Conservation (phyloP, 2,888 invertebrate species). For the Chaitophorus viminalis region DNA sequence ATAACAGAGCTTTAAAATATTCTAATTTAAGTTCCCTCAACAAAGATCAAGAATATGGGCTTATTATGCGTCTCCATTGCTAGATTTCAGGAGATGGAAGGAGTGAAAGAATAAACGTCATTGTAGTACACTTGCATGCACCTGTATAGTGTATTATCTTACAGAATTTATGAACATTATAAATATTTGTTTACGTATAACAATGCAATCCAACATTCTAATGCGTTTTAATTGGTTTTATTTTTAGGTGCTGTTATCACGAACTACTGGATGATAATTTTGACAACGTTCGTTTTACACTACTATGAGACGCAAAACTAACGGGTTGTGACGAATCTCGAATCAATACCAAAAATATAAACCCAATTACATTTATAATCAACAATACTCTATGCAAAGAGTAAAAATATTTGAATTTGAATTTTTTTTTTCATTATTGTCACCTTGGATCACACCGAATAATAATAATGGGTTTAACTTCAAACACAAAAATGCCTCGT, state of each 20-base stretch:
- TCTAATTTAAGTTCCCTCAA: too few relatives aligned
- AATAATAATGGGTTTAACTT: slow-evolving; percentile 38
- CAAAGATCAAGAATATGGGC: too few relatives aligned
- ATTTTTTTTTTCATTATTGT: slow-evolving; percentile 15
- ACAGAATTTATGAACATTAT: too few relatives aligned
- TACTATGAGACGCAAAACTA: slow-evolving; percentile 24
- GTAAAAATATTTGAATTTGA: neutral
- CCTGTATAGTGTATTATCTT: too few relatives aligned
- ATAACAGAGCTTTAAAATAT: too few relatives aligned
- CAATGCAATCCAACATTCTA: too few relatives aligned
- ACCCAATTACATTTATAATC: slow-evolving; percentile 31
- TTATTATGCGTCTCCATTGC: too few relatives aligned
- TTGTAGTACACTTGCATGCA: too few relatives aligned
- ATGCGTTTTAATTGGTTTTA: neutral
- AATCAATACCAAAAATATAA: slow-evolving; percentile 5
- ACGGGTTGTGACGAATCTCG: neutral
- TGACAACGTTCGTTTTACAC: slow-evolving; percentile 13
- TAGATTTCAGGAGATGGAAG: neutral
- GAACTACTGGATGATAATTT: slow-evolving; percentile 17
- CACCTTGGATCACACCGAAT: neutral
- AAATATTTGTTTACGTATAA: neutral
- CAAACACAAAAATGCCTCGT: neutral
- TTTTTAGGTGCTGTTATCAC: slow-evolving; percentile 46
- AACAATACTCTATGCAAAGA: slow-evolving; percentile 33
- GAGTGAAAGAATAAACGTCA: neutral